A percentile compares a stretch with the other conserved stretches of the same genome.
phyloP scores from a whole-genome alignment of 2,113 vertebrate species.

The Rana temporaria region DNA sequence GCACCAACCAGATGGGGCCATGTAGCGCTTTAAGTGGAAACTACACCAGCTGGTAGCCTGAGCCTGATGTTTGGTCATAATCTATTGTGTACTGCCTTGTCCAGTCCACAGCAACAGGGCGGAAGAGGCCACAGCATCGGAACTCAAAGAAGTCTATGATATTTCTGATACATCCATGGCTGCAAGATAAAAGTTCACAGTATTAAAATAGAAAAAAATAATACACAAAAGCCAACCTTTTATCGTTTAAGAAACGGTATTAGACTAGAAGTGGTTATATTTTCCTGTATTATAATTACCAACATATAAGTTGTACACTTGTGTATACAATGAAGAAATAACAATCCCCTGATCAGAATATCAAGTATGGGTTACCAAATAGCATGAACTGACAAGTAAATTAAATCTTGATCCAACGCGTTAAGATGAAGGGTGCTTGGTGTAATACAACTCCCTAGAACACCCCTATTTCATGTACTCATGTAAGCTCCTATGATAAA shows the following conservation, averaged over 20 bases:
- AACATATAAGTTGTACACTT: too few species aligned
- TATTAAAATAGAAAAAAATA: not conserved
- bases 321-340: too few species aligned
- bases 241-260: not conserved
- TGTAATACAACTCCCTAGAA: too few species aligned
- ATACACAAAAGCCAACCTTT: not conserved
- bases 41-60: conserved; percentile 98
- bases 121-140: conserved; percentile 96
- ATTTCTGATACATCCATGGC: conserved; percentile 96
- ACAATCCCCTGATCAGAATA: too few species aligned
- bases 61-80: conserved; percentile 96
- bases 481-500: too few species aligned
- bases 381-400: too few species aligned
- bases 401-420: too few species aligned
- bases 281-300: too few species aligned
- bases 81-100: conserved; percentile 98
- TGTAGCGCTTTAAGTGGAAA: conserved; percentile 62
- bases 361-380: too few species aligned
- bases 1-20: conserved; percentile 78
- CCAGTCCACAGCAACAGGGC: conserved; percentile 95
- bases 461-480: too few species aligned
- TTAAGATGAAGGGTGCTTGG: too few species aligned
- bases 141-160: conserved; percentile 99
- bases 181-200: conserved; percentile 61
- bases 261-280: not conserved